These are phyloP conservation scores for Fulica atra DNA, from an alignment of 2,113 vertebrate species.

Conservation along the genomic window DNA sequence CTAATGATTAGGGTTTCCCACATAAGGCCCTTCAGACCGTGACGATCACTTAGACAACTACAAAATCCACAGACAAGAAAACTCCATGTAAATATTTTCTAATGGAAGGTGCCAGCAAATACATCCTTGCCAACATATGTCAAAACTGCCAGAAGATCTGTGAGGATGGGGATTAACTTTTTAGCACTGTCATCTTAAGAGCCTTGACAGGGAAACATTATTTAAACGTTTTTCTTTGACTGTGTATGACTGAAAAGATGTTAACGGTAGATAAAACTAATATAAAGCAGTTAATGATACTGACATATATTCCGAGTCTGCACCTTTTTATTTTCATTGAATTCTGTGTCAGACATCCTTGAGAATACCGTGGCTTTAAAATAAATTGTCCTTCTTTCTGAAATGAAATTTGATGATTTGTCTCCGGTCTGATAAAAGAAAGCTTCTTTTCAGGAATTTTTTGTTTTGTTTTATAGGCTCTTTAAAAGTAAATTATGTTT, in stretches of 20 bases:
- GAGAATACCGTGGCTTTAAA: neutral
- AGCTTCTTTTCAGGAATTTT: constrained; percentile 36
- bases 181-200: constrained; percentile 54
- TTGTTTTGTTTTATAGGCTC: constrained; percentile 18
- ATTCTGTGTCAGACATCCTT: constrained; percentile 9
- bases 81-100: constrained; percentile 65
- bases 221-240: constrained; percentile 17
- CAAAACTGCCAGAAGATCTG: constrained; percentile 59
- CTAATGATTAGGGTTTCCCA: constrained; percentile 5
- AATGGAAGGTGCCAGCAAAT: constrained; percentile 51
- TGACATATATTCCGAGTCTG: neutral
- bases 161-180: constrained; percentile 46
- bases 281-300: constrained; percentile 15
- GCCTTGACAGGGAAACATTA: constrained; percentile 45
- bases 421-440: constrained; percentile 46
- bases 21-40: neutral
- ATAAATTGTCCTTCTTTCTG: constrained; percentile 13
- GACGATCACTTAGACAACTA: constrained; percentile 34
- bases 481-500: constrained; percentile 53
- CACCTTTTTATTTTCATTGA: neutral
- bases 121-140: constrained; percentile 33
- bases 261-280: constrained; percentile 29
- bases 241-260: constrained; percentile 36
- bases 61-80: constrained; percentile 30
- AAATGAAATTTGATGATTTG: constrained; percentile 18